Base-by-base conservation (phyloP, 2,888 invertebrate genomes). In the Euproctis similis region DNA sequence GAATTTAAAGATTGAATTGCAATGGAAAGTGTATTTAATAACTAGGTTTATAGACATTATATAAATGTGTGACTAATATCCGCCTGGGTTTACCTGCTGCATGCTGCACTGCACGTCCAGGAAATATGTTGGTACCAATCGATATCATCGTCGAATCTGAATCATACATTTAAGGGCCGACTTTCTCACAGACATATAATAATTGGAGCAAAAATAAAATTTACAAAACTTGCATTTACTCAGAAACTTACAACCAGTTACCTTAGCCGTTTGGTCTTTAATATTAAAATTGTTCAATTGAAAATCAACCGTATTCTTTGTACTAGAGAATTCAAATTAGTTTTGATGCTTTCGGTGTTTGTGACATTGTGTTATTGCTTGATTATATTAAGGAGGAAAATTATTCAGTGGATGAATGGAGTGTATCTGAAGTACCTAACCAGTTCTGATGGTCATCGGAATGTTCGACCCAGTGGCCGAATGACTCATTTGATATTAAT, bases 401-500 rank as follows among this genome's bases (percentile, higher is more conserved):
- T 36, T n/a, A n/a, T n/a, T 43, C 31, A 25, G 25, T 24, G 35
- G 36, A 42, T 53, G 53, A 53, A 53, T 53, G 53, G 34, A 44
- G 22, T 28, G 26, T 18, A 39, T 31, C 34, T 4, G 33, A 32
- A 42, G 35, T 37, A 43, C 44, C 37, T 6, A 64, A 66, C 68
- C 63, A 49, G 69, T 62, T 59, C 44, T 36, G 26, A 13, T 26
- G 34, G 30, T 31, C 43, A 38, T 44, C 43, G 63, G 60, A 64
- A 62, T 66, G 65, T 62, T 54, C 69, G 73, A 66, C 71, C 71
- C 59, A 72, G 53, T 74, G 69, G 50, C 69, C 71, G 58, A 65
- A 55, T 74, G 74, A 74, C 53, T 70, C 73, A 71, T 54, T 46
- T 40, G 34, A 45, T 45, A 39, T 29, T 30, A 31, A 35, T 34